Conservation (phyloP, 2,888 invertebrate species). For the Euphydryas editha region DNA sequence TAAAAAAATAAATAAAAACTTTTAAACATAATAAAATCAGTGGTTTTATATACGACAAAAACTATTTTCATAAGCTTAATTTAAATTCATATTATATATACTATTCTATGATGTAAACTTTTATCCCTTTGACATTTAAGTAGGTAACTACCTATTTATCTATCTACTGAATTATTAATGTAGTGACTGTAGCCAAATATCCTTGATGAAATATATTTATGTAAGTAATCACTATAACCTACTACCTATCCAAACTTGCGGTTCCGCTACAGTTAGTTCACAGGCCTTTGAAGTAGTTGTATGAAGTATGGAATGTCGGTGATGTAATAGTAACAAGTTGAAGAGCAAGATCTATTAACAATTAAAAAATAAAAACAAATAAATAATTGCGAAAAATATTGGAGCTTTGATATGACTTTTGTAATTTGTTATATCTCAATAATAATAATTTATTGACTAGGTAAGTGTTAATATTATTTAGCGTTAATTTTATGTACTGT, state of each 20-base stretch:
- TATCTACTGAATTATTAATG: constrained; percentile 25
- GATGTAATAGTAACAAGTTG: constrained; percentile 20
- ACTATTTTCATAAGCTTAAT: too few relatives aligned
- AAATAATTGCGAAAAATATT: neutral
- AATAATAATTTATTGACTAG: too few relatives aligned
- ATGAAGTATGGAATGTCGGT: constrained; percentile 24
- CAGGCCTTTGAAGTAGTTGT: constrained; percentile 27
- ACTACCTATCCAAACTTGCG: constrained; percentile 33
- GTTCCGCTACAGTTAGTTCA: constrained; percentile 36
- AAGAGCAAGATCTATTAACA: neutral
- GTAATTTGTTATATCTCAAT: too few relatives aligned
- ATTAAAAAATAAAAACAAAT: constrained; percentile 13
- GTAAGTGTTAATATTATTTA: too few relatives aligned
- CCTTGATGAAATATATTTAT: constrained; percentile 36
- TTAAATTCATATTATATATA: too few relatives aligned
- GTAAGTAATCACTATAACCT: constrained; percentile 37
- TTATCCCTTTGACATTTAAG: neutral
- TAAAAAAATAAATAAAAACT: too few relatives aligned
- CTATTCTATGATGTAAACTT: too few relatives aligned
- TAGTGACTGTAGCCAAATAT: constrained; percentile 28
- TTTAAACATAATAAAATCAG: too few relatives aligned
- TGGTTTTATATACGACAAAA: too few relatives aligned
- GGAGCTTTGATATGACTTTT: too few relatives aligned
- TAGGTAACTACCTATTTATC: neutral
- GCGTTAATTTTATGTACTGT: too few relatives aligned